Conservation (phyloP, 2,888 invertebrate species). For the Danaus chrysippus region DNA sequence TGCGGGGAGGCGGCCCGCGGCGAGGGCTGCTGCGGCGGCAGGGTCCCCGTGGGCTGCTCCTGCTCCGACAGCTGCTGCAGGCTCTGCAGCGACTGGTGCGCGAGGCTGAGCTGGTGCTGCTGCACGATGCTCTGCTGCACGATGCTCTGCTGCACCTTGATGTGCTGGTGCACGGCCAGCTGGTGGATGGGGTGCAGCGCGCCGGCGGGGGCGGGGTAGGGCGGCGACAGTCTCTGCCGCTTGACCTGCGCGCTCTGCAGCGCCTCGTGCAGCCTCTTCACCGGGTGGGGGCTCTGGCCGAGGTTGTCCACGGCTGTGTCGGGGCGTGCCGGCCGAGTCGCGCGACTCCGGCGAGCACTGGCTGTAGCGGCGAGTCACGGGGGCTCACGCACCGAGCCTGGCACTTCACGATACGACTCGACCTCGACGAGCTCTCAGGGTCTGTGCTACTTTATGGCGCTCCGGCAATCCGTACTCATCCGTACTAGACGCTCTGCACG, state of each 20-base stretch:
- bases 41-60: slow-evolving; percentile 57
- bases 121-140: slow-evolving; percentile 74
- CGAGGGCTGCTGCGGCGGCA: slow-evolving; percentile 68
- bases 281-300: slow-evolving; percentile 77
- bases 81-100: slow-evolving; percentile 69
- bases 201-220: slow-evolving; percentile 75
- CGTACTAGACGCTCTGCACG: slow-evolving; percentile 57
- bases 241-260: slow-evolving; percentile 80
- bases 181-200: slow-evolving; percentile 70
- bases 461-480: slow-evolving; percentile 60
- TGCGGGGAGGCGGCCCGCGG: slow-evolving; percentile 65
- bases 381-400: slow-evolving; percentile 46
- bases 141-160: slow-evolving; percentile 73
- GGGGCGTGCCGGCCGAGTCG: slow-evolving; percentile 77
- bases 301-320: slow-evolving; percentile 78
- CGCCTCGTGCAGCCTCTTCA: slow-evolving; percentile 81
- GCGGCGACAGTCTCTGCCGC: slow-evolving; percentile 81
- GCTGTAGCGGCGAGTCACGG: slow-evolving; percentile 51
- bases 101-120: slow-evolving; percentile 72
- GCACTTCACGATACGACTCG: slow-evolving; percentile 52
- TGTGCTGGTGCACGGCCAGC: slow-evolving; percentile 72
- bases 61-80: slow-evolving; percentile 57
- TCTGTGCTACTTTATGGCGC: slow-evolving; percentile 46
- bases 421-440: slow-evolving; percentile 38
- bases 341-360: slow-evolving; percentile 78